phyloP scores from a whole-genome alignment of 2,797 vertebrate species.

The Micropoecilia bifurca region DNA sequence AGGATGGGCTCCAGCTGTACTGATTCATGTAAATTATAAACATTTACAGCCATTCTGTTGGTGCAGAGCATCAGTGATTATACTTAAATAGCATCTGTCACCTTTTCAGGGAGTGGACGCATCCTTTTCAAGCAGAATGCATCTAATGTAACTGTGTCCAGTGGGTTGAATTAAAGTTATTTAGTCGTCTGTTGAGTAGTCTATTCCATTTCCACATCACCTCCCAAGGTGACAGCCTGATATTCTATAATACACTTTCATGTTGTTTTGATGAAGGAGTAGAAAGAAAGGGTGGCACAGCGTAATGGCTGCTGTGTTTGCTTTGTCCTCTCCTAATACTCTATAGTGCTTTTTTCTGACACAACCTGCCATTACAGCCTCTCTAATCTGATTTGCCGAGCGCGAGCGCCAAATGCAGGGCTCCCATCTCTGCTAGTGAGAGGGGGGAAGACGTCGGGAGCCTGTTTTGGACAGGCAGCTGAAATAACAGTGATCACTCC shows the following conservation, averaged over 20 bases:
- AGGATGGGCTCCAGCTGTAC: constrained; percentile 5
- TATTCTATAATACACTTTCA: constrained; percentile 57
- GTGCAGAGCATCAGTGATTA: constrained; percentile 23
- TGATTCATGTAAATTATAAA: constrained; percentile 27
- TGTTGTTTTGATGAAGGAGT: constrained; percentile 49
- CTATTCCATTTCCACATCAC: constrained; percentile 63
- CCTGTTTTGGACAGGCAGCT: constrained; percentile 55
- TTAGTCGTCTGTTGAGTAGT: constrained; percentile 67
- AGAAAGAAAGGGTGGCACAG: background rate
- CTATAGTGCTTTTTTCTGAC: constrained; percentile 54
- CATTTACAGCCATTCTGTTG: constrained; percentile 27
- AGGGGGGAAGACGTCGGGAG: constrained; percentile 40
- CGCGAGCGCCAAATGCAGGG: constrained; percentile 47
- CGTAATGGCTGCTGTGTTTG: constrained; percentile 22
- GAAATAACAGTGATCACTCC: constrained; percentile 75
- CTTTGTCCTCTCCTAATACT: constrained; percentile 53
- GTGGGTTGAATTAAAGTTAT: constrained; percentile 66
- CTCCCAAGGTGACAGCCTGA: constrained; percentile 71
- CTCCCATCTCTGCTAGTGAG: constrained; percentile 43
- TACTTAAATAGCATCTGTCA: constrained; percentile 40
- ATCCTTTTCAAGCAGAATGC: constrained; percentile 42
- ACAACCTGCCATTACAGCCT: constrained; percentile 60
- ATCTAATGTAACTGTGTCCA: constrained; percentile 30
- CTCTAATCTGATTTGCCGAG: constrained; percentile 71
- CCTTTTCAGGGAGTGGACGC: constrained; percentile 43